phyloP scores from a whole-genome alignment of 2,797 vertebrate species.

The Morelia viridis region DNA sequence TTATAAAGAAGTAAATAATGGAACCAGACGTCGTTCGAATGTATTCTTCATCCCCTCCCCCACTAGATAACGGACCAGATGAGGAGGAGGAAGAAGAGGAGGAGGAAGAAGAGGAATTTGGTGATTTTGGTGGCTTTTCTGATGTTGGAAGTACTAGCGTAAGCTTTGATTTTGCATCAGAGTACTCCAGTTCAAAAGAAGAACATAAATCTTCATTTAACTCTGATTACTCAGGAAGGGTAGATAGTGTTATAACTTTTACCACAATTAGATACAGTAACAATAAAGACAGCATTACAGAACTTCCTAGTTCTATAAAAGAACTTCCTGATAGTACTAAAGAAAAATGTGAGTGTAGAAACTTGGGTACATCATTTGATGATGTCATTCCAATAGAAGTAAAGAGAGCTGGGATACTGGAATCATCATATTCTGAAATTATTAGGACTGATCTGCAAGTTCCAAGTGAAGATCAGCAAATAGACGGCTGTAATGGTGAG shows the following conservation, averaged over 20 bases:
- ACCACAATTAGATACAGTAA: conserved; percentile 73
- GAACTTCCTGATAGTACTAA: conserved; percentile 77
- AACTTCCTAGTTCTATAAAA: conserved; percentile 68
- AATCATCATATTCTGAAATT: conserved; percentile 55
- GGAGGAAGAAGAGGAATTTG: conserved; percentile 87
- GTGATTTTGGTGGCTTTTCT: conserved; percentile 86
- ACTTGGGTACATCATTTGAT: conserved; percentile 61
- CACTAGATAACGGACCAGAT: conserved; percentile 84
- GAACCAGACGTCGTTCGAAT: conserved; percentile 87
- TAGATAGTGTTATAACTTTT: conserved; percentile 76
- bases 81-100: conserved; percentile 88
- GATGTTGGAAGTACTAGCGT: conserved; percentile 74
- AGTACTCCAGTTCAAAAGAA: conserved; percentile 73
- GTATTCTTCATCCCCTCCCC: conserved; percentile 87
- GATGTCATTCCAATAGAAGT: conserved; percentile 55
- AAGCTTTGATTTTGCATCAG: conserved; percentile 76
- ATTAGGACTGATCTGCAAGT: conserved; percentile 61
- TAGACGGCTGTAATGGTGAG: conserved; percentile 80
- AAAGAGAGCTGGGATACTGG: conserved; percentile 63
- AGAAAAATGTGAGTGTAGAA: conserved; percentile 72
- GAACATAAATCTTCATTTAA: conserved; percentile 77
- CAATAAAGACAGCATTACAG: conserved; percentile 66
- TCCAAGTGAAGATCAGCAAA: conserved; percentile 63
- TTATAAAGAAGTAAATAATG: conserved; percentile 76
- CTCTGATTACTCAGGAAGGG: conserved; percentile 75